Evolutionary conservation across 2,888 invertebrate genomes (phyloP).

Genomic region (Cephus rjabovi): DNA sequence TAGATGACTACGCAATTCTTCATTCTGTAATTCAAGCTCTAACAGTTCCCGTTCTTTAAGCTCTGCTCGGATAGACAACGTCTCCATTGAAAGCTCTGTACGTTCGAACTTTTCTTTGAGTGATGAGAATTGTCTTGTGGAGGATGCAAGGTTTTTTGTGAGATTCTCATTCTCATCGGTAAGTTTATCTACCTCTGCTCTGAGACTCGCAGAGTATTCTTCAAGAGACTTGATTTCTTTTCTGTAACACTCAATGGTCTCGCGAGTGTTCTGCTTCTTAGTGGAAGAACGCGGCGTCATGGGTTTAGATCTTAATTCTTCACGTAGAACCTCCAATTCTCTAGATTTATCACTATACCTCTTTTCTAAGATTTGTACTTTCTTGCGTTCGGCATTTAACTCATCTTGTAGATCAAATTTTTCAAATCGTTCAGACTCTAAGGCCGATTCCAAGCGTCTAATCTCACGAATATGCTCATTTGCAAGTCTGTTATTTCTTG

Average conservation of each 20-base stretch:
- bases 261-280: constrained; percentile 47
- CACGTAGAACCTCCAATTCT: constrained; percentile 62
- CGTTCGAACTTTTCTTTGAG: constrained; percentile 44
- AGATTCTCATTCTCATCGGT: constrained; percentile 69
- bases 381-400: constrained; percentile 69
- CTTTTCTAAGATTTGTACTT: constrained; percentile 70
- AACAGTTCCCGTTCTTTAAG: constrained; percentile 52
- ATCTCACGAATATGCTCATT: constrained; percentile 68
- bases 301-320: constrained; percentile 50
- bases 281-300: constrained; percentile 57
- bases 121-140: constrained; percentile 31
- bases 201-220: constrained; percentile 68
- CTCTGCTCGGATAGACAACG: constrained; percentile 43
- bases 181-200: constrained; percentile 69
- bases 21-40: constrained; percentile 47
- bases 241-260: constrained; percentile 56
- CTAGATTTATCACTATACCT: constrained; percentile 62
- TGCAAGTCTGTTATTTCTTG: constrained; percentile 49
- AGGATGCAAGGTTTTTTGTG: constrained; percentile 58
- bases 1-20: constrained; percentile 51
- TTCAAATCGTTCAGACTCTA: constrained; percentile 75
- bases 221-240: constrained; percentile 71
- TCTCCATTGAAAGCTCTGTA: constrained; percentile 44
- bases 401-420: constrained; percentile 74
- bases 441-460: constrained; percentile 69